These are phyloP conservation scores for Chaenocephalus aceratus DNA, from an alignment of 2,113 vertebrate genomes.

Conservation along the genomic window DNA sequence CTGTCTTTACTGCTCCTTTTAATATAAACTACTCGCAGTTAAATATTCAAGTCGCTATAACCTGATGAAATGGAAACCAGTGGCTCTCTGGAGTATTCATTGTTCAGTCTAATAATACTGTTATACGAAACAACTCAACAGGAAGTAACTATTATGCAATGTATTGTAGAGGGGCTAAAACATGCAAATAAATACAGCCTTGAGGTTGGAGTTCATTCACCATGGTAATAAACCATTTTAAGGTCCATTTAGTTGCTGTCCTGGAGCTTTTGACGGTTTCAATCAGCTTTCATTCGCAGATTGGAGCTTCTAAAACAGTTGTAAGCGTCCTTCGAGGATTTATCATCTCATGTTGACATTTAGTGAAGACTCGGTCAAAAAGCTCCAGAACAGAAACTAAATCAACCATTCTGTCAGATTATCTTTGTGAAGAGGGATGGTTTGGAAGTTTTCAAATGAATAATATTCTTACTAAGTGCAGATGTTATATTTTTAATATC, in stretches of 20 bases:
- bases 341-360: too few relatives aligned
- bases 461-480: conserved; percentile 18
- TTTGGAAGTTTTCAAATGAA: background rate
- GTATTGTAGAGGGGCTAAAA: background rate
- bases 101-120: background rate
- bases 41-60: background rate
- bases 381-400: background rate
- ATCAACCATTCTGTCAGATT: background rate
- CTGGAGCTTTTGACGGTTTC: background rate
- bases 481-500: conserved; percentile 55
- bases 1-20: background rate
- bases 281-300: background rate
- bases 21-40: background rate
- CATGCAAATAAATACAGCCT: background rate
- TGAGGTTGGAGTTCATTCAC: background rate
- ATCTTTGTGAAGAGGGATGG: background rate
- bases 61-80: background rate
- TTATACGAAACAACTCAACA: background rate
- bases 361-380: background rate
- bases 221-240: background rate
- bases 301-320: background rate
- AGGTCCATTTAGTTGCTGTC: background rate
- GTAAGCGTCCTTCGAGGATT: background rate
- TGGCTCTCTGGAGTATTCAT: background rate
- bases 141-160: background rate